Evolutionary conservation across 2,888 invertebrate species (phyloP).

Genomic region (Meta bourneti): DNA sequence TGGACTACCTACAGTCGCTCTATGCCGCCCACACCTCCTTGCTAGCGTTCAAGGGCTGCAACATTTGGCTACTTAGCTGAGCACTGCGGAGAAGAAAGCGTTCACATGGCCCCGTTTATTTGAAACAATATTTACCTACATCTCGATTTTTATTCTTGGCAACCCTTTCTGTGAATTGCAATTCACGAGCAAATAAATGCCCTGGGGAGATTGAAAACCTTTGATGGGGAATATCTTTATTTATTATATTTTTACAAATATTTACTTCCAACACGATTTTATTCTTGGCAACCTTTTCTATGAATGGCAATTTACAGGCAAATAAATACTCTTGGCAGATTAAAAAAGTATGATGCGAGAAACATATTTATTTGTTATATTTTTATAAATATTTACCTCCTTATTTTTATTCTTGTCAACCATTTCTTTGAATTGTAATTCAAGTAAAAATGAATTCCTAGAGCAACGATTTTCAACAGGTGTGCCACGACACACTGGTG

Average conservation of each 20-base stretch:
- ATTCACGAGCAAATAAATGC: neutral
- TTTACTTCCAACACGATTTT: neutral
- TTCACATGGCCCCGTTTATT: neutral
- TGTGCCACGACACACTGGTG: too few species aligned
- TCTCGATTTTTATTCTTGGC: neutral
- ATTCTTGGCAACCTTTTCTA: too few species aligned
- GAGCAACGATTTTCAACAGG: too few species aligned
- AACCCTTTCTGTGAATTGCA: neutral
- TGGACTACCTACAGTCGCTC: constrained; percentile 19
- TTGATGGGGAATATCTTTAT: neutral
- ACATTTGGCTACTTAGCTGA: constrained; percentile 57
- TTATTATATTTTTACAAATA: neutral
- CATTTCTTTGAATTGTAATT: too few species aligned
- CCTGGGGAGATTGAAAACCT: neutral
- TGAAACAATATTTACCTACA: neutral
- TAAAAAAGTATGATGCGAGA: too few species aligned
- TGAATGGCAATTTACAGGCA: too few species aligned
- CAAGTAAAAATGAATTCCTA: too few species aligned
- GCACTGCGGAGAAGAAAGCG: neutral
- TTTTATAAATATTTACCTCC: too few species aligned
- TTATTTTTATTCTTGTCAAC: too few species aligned
- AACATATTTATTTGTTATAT: too few species aligned
- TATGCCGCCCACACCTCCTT: constrained; percentile 46
- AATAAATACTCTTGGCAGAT: too few species aligned
- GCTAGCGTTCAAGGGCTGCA: neutral